Percentiles rank a stretch among this genome's conserved stretches.
Evolutionary conservation across 2,797 vertebrate species (phyloP).

Genomic region (Neopelma chrysocephalum): DNA sequence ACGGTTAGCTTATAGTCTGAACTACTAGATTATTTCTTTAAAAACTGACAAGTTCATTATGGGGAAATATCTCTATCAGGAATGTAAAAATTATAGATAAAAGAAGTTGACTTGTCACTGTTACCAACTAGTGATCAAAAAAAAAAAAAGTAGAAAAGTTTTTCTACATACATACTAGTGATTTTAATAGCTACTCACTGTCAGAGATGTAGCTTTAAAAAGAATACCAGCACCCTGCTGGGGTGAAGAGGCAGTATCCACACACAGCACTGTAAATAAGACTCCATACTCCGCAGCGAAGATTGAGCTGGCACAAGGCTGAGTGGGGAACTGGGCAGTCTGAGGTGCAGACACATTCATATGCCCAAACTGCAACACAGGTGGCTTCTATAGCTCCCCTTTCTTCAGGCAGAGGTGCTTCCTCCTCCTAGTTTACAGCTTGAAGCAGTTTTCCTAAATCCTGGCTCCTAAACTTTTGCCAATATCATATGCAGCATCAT

Average conservation of each 20-base stretch:
- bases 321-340: not conserved
- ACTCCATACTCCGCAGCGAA: not conserved
- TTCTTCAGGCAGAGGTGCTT: not conserved
- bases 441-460: not conserved
- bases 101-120: not conserved
- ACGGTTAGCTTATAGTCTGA: not conserved
- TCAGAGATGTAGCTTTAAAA: not conserved
- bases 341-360: not conserved
- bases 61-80: not conserved
- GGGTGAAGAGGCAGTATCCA: not conserved
- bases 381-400: not conserved
- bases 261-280: not conserved
- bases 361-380: accelerated
- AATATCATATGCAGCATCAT: not conserved
- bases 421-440: not conserved
- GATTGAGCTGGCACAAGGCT: not conserved
- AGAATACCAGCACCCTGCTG: not conserved
- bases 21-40: not conserved
- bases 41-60: not conserved
- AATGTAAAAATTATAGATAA: not conserved
- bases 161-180: not conserved
- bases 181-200: not conserved
- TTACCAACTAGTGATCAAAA: not conserved
- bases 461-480: not conserved
- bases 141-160: not conserved